Evolutionary conservation across 2,797 vertebrate species (phyloP).

Genomic region (Muraenolepis orangiensis): DNA sequence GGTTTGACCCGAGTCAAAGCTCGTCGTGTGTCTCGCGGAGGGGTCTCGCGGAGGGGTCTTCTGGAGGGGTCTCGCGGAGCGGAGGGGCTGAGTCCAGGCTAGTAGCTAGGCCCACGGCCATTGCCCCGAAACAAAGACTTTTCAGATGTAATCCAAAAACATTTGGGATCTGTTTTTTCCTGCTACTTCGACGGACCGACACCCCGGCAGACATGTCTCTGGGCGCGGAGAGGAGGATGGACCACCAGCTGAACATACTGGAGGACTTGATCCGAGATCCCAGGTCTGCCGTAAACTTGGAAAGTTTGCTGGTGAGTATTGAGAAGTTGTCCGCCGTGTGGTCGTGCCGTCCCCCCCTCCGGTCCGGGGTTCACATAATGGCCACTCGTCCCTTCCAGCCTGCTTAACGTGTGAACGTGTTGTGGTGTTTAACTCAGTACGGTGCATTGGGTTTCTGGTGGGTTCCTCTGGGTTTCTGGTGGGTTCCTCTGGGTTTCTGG

Average conservation of each 20-base stretch:
- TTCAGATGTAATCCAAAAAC: slow-evolving; percentile 58
- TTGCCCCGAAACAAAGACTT: slow-evolving; percentile 61
- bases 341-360: too few relatives aligned
- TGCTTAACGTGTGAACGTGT: too few relatives aligned
- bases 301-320: slow-evolving; percentile 80
- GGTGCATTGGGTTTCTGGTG: too few relatives aligned
- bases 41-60: too few relatives aligned
- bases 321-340: slow-evolving; percentile 36
- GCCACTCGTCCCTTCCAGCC: too few relatives aligned
- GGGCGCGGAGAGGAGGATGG: slow-evolving; percentile 79
- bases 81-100: slow-evolving; percentile 69
- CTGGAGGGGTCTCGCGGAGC: too few relatives aligned
- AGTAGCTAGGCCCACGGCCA: slow-evolving; percentile 65
- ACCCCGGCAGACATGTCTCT: slow-evolving; percentile 65
- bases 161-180: slow-evolving; percentile 12
- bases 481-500: too few relatives aligned
- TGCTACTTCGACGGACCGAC: background rate
- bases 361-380: too few relatives aligned
- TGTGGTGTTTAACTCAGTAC: too few relatives aligned
- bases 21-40: too few relatives aligned
- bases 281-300: slow-evolving; percentile 75
- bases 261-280: slow-evolving; percentile 79
- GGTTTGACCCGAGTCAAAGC: background rate
- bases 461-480: too few relatives aligned
- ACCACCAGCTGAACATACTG: slow-evolving; percentile 75